phyloP scores from a whole-genome alignment of 2,888 invertebrate genomes.

The Drosophila setosimentum region DNA sequence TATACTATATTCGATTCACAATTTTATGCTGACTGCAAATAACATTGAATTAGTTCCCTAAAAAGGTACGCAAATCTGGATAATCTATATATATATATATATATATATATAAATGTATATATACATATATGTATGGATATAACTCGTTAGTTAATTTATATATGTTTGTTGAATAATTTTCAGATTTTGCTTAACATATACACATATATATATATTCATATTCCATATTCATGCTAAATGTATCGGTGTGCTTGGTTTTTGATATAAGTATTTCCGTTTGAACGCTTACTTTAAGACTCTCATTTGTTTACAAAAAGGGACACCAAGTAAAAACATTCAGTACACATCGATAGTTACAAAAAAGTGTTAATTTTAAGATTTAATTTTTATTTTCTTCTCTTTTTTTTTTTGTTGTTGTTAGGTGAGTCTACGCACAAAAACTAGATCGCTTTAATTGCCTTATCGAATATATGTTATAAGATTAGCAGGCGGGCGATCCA shows the following conservation, averaged over 20 bases:
- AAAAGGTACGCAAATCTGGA: constrained; percentile 73
- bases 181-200: constrained; percentile 12
- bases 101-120: background rate
- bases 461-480: constrained; percentile 22
- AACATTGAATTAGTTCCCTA: constrained; percentile 65
- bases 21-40: constrained; percentile 29
- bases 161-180: constrained; percentile 7
- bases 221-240: constrained; percentile 63
- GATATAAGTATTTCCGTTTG: constrained; percentile 63
- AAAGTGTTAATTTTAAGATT: constrained; percentile 21
- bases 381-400: background rate
- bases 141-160: constrained; percentile 37
- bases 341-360: constrained; percentile 63
- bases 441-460: background rate
- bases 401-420: background rate
- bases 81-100: constrained; percentile 28
- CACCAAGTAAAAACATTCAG: constrained; percentile 75
- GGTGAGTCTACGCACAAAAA: constrained; percentile 7
- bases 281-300: constrained; percentile 48
- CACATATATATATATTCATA: constrained; percentile 25
- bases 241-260: constrained; percentile 80
- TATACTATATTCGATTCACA: constrained; percentile 21
- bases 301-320: constrained; percentile 54
- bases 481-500: constrained; percentile 23
- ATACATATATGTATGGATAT: constrained; percentile 1